Conservation (phyloP, 2,113 vertebrate genomes). For the Cavia aperea region DNA sequence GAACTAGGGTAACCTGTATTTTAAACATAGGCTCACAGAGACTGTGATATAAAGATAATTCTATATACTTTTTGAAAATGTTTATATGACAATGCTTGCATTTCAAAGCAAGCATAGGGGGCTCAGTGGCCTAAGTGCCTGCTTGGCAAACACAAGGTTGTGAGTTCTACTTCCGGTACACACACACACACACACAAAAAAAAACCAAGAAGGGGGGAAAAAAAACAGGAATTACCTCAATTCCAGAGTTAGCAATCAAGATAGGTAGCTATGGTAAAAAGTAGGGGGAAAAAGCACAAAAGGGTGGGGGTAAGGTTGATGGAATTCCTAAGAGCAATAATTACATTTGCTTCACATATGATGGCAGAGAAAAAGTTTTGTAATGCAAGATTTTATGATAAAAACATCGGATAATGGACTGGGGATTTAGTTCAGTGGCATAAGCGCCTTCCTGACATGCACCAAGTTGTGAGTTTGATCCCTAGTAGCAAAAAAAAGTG, state of each 20-base stretch:
- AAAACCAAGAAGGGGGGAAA: not conserved
- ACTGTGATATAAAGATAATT: not conserved
- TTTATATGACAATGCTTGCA: not conserved
- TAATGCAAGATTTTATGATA: not conserved
- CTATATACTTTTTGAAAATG: not conserved
- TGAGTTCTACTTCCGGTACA: too few relatives aligned
- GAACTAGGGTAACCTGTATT: not conserved
- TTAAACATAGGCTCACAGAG: not conserved
- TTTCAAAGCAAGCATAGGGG: constrained; percentile 6
- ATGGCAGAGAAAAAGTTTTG: constrained; percentile 11
- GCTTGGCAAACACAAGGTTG: too few relatives aligned
- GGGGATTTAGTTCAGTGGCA: too few relatives aligned
- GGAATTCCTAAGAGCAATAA: not conserved
- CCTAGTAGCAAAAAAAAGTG: too few relatives aligned
- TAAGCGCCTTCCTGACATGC: too few relatives aligned
- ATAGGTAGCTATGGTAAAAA: not conserved
- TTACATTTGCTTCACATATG: not conserved
- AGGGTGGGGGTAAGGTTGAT: not conserved
- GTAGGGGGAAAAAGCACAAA: too few relatives aligned
- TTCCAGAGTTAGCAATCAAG: constrained; percentile 16
- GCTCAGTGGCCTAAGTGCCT: too few relatives aligned
- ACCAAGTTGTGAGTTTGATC: too few relatives aligned
- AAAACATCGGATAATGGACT: too few relatives aligned
- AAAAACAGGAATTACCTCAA: not conserved
- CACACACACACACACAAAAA: too few relatives aligned